These are phyloP conservation scores for Sylvilagus floridanus DNA, from an alignment of 2,797 vertebrate species.

Conservation along the genomic window DNA sequence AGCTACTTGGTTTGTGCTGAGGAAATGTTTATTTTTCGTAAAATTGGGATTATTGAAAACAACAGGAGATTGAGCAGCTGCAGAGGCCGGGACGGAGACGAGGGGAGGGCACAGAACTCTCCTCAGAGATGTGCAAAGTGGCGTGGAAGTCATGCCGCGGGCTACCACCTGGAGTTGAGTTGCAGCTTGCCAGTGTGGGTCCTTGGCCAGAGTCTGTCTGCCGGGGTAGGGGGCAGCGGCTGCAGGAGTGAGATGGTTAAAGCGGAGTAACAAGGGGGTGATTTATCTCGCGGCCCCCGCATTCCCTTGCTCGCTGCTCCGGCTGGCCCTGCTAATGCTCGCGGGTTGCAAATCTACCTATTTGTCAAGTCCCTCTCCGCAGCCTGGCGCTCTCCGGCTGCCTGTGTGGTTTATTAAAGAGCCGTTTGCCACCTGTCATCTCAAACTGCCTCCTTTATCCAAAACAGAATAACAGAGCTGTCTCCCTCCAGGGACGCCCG, in stretches of 20 bases:
- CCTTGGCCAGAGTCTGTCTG: neutral
- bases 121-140: neutral
- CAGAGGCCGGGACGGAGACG: neutral
- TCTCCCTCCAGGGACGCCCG: slow-evolving; percentile 93
- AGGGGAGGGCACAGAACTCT: slow-evolving; percentile 8
- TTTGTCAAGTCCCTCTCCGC: slow-evolving; percentile 91
- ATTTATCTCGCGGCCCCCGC: slow-evolving; percentile 86
- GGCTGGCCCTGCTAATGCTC: slow-evolving; percentile 87
- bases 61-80: neutral
- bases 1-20: neutral
- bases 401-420: slow-evolving; percentile 94
- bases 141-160: neutral
- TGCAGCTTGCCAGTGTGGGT: neutral
- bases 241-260: slow-evolving; percentile 87
- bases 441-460: slow-evolving; percentile 96
- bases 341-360: slow-evolving; percentile 89
- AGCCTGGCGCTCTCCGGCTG: slow-evolving; percentile 89
- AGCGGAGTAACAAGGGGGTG: slow-evolving; percentile 89
- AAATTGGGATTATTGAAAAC: neutral
- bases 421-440: slow-evolving; percentile 95
- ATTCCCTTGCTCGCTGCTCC: slow-evolving; percentile 67
- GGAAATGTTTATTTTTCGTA: slow-evolving; percentile 52
- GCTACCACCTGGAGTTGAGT: neutral
- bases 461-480: slow-evolving; percentile 93
- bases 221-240: neutral